A percentile compares a stretch with the other conserved stretches of the same genome.
These are phyloP conservation scores for Caenorhabditis briggsae DNA, from an alignment of 1,140 invertebrate species.

Conservation along the genomic window DNA sequence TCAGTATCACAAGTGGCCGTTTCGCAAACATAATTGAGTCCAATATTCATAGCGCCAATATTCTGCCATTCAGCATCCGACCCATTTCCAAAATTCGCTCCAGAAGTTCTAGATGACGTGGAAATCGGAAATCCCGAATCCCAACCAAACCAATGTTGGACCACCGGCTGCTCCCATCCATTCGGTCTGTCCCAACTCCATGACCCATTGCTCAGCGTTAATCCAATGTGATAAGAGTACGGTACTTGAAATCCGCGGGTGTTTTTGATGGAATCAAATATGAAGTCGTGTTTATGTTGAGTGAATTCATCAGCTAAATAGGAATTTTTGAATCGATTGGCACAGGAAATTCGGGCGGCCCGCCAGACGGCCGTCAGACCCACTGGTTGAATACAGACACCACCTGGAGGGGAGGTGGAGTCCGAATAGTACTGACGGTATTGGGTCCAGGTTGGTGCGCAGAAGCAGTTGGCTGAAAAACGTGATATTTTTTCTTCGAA, in stretches of 20 bases:
- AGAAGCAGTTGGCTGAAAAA: slow-evolving; percentile 6
- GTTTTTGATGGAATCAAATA: not conserved
- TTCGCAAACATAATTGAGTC: not conserved
- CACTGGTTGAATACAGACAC: not conserved
- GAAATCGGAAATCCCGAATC: not conserved
- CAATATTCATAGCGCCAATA: not conserved
- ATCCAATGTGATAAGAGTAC: not conserved
- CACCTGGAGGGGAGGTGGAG: not conserved
- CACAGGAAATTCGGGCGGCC: not conserved
- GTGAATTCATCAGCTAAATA: not conserved
- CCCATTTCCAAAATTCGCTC: not conserved
- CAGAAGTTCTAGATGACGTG: not conserved
- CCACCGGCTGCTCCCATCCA: not conserved
- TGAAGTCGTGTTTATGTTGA: not conserved
- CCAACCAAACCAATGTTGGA: not conserved
- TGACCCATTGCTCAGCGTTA: not conserved
- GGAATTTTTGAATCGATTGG: not conserved
- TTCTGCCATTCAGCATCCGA: not conserved
- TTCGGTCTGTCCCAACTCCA: not conserved
- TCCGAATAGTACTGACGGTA: not conserved
- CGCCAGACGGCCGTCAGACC: not conserved
- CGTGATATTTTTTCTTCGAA: too few species aligned
- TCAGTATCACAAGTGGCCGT: not conserved
- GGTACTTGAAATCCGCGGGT: not conserved
- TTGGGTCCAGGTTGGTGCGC: not conserved